Conservation (phyloP, 2,113 vertebrate species). For the Albula goreensis region DNA sequence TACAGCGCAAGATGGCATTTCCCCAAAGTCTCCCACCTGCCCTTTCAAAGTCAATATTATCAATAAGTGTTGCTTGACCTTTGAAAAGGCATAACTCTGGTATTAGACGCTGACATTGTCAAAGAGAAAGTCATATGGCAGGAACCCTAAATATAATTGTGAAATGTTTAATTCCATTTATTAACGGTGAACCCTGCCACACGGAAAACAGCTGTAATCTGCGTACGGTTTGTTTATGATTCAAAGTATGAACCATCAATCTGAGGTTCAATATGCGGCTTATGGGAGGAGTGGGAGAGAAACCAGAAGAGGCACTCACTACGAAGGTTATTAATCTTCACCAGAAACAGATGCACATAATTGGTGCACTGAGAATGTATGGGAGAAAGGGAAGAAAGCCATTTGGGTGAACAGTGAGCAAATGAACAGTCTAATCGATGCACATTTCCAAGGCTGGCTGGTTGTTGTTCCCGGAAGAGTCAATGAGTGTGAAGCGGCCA, state of each 20-base stretch:
- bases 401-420: conserved; percentile 3
- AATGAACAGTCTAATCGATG: background rate
- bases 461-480: background rate
- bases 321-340: conserved; percentile 15
- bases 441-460: background rate
- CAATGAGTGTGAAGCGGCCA: background rate
- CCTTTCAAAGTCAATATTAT: conserved; percentile 6
- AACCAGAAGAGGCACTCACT: background rate
- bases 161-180: background rate
- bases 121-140: background rate
- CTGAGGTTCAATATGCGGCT: background rate
- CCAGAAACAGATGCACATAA: background rate
- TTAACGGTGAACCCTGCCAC: background rate
- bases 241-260: background rate
- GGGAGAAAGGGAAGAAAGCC: background rate
- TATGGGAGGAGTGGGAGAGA: background rate
- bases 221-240: background rate
- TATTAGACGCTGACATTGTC: background rate
- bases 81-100: background rate
- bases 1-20: background rate
- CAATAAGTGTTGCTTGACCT: background rate
- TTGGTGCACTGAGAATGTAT: background rate
- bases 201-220: background rate
- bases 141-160: background rate
- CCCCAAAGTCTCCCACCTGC: background rate